phyloP scores from a whole-genome alignment of 2,797 vertebrate species.

The Capromys pilorides region DNA sequence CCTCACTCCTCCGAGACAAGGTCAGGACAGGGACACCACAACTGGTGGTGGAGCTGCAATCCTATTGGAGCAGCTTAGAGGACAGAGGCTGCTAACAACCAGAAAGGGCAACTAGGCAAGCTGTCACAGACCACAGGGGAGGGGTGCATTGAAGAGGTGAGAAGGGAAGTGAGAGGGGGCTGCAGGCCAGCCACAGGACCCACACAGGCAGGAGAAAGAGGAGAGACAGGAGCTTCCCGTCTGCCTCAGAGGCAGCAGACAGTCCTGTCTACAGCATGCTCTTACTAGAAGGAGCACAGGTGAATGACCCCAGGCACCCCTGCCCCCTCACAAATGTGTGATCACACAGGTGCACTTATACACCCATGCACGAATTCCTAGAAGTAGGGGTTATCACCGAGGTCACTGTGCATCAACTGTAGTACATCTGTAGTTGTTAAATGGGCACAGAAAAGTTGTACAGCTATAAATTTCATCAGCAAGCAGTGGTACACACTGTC shows the following conservation, averaged over 20 bases:
- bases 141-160: neutral
- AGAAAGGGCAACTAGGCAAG: neutral
- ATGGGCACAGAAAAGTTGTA: neutral
- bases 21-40: neutral
- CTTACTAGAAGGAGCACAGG: neutral
- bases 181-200: neutral
- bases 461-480: neutral
- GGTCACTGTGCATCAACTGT: neutral
- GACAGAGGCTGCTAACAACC: neutral
- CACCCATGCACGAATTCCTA: neutral
- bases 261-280: neutral
- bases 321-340: neutral
- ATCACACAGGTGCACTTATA: neutral
- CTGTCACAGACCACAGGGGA: neutral
- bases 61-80: neutral
- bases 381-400: neutral
- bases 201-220: neutral
- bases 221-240: neutral
- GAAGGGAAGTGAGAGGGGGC: neutral
- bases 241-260: neutral
- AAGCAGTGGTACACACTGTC: fast-evolving
- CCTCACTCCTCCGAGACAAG: neutral
- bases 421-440: neutral
- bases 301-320: neutral
- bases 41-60: neutral